Base-by-base conservation (phyloP, 2,888 invertebrate species). In the Strigamia maritima region DNA sequence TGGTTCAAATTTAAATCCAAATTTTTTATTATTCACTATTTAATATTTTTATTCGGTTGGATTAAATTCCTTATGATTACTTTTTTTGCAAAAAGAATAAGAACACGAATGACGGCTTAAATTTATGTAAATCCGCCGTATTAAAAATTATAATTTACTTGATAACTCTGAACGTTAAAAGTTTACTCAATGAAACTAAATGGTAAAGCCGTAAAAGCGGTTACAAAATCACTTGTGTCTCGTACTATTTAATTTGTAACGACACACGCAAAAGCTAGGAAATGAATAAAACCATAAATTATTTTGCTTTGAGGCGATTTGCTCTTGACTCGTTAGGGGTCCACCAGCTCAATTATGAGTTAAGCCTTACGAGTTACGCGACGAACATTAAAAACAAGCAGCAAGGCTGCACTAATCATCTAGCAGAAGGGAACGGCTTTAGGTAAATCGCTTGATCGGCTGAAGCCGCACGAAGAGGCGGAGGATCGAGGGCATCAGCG, bases 371-470 rank as follows among this genome's bases (percentile, higher is more conserved):
- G 70, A 70, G 70, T 70, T 70, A 70, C 70, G 70, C 70, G 28
- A 70, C 70, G 70, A 70, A 70, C 70, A 70, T 70, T 70, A 70
- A 70, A 70, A 70, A 70, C 70, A 70, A 70, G 70, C 70, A 70
- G 26, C 70, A 70, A 70, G 70, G 26, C 70, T 70, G 28, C 28
- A 70, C 70, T 70, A 70, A 70, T 70, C 70, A 70, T 70, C 70
- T 28, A 28, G 70, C 70, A 70, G 70, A 70, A 19, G 70, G 60
- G 70, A 70, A 70, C 4, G 70, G 70, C 70, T 70, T 70, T 70
- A 70, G 70, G 70, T 70, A 70, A 70, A 70, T 70, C 70, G 70
- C 70, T 70, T 70, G 70, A 70, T 70, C 70, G 70, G 70, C 70
- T 70, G 70, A 70, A 70, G 70, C 70, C 70, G 26, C n/a, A 26